phyloP scores from a whole-genome alignment of 2,888 invertebrate genomes.

The Hedychridium roseum region DNA sequence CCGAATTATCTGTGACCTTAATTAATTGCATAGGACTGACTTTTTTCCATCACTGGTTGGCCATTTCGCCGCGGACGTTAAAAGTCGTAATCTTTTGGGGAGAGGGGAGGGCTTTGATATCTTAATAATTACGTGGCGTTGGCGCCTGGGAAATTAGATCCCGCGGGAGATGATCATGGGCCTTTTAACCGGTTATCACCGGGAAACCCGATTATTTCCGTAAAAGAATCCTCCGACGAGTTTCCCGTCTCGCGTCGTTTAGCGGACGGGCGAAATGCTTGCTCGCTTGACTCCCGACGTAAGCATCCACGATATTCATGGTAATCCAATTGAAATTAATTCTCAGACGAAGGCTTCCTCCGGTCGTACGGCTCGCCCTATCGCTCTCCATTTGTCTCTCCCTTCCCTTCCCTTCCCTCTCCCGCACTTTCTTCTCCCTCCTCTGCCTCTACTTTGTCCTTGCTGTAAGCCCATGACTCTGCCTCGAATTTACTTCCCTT shows the following conservation, averaged over 20 bases:
- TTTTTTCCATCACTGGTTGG: too few relatives aligned
- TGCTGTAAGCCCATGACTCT: background rate
- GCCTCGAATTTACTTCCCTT: background rate
- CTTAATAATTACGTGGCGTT: too few relatives aligned
- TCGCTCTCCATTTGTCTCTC: constrained; percentile 15
- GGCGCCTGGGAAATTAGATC: too few relatives aligned
- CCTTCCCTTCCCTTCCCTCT: constrained; percentile 9
- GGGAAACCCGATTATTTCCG: too few relatives aligned
- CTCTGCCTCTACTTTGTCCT: too few relatives aligned
- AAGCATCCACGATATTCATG: constrained; percentile 42
- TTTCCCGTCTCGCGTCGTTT: constrained; percentile 18
- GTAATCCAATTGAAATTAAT: constrained; percentile 47
- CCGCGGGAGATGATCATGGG: too few relatives aligned
- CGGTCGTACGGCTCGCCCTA: constrained; percentile 20
- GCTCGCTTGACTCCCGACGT: constrained; percentile 25
- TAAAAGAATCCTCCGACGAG: constrained; percentile 28
- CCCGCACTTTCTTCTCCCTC: constrained; percentile 8
- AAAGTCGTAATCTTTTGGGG: too few relatives aligned
- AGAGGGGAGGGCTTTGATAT: too few relatives aligned
- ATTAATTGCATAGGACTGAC: too few relatives aligned
- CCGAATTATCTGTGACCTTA: too few relatives aligned
- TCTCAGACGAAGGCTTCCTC: constrained; percentile 25
- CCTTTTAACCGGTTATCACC: too few relatives aligned
- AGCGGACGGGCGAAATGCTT: constrained; percentile 26
- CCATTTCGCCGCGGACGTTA: too few relatives aligned